phyloP scores from a whole-genome alignment of 2,113 vertebrate species.

The Forbesichthys agassizii region DNA sequence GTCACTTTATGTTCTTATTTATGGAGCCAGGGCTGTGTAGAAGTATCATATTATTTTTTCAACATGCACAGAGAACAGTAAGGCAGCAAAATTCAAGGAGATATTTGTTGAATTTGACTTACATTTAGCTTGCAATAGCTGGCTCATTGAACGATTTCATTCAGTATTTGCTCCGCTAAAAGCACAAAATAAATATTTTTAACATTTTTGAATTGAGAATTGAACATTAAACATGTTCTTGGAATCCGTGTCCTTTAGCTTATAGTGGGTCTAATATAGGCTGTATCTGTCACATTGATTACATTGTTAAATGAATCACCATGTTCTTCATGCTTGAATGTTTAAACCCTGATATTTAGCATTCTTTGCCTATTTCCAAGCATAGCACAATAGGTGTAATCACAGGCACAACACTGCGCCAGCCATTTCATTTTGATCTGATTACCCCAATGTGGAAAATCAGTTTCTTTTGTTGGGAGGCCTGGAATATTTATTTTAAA shows the following conservation, averaged over 20 bases:
- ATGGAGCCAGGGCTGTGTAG: no score
- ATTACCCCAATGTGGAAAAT: constrained; percentile 62
- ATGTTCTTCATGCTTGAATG: constrained; percentile 25
- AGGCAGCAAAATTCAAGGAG: no score
- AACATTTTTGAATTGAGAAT: constrained; percentile 39
- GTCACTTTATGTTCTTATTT: no score
- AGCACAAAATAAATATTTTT: constrained; percentile 25
- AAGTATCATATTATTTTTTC: no score
- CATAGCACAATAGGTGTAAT: constrained; percentile 62
- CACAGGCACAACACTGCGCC: constrained; percentile 39
- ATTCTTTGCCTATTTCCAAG: constrained; percentile 28
- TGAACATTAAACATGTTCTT: constrained; percentile 37
- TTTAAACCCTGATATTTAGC: constrained; percentile 39
- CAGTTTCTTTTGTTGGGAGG: constrained; percentile 65
- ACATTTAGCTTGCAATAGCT: no score
- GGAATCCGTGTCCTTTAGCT: constrained; percentile 10
- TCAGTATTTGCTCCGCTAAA: background rate
- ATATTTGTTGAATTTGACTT: no score
- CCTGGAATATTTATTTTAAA: background rate
- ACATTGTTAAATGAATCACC: constrained; percentile 17
- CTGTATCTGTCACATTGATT: constrained; percentile 23
- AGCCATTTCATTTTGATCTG: constrained; percentile 57
- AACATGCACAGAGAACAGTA: no score
- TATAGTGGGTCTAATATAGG: constrained; percentile 6
- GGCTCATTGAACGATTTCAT: constrained; percentile 23